Evolutionary conservation across 1,140 invertebrate species (phyloP), one percentile per base, ranked within the genome.

Genomic region (Ectropis grisescens): DNA sequence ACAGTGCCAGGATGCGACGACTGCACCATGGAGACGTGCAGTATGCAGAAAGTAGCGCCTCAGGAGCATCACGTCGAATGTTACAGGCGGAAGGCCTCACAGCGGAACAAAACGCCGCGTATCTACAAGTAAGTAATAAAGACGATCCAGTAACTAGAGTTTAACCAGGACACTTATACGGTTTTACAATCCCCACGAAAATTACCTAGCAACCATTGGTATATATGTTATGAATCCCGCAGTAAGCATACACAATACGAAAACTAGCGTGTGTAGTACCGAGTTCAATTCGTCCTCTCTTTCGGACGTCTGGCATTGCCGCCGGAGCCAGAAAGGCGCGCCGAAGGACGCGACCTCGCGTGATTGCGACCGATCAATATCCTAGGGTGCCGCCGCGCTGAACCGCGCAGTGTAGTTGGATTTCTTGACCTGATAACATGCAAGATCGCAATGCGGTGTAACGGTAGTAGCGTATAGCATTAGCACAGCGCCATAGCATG

Each of bases 21-120:
- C 58, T 95, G 28, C 90, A 94, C 55, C 84, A 93, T 4, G 90
- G 90, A 1, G 92, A 94, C 53, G 71, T 94, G 26, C 91, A 89
- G 19, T 95, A 93, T 86, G 93, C 42, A 1, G 78, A 80, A 50
- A 58, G 60, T 22, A 81, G 67, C 30, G 74, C 76, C 2, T 69
- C 75, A 10, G 68, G 71, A 36, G 72, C 76, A 3, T 76, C 72
- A 25, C 71, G 71, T 24, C 56, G 70, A 26, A 35, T 76, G 9
- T 43, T 79, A 13, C 76, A 79, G 46, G 70, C 76, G 3, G 76
- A 79, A 41, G 76, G 76, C 2, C 47, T 81, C 8, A 78, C 74
- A 15, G 70, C 72, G n/a, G 76, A 75, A 48, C 72, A 81, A 47
- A 81, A 81, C 32, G 68, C 65, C 23, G 74, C 74, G 13, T 78